Evolutionary conservation across 1,140 invertebrate species (phyloP), one percentile per base, ranked within the genome.

Genomic region (Stratiolaelaps scimitus): DNA sequence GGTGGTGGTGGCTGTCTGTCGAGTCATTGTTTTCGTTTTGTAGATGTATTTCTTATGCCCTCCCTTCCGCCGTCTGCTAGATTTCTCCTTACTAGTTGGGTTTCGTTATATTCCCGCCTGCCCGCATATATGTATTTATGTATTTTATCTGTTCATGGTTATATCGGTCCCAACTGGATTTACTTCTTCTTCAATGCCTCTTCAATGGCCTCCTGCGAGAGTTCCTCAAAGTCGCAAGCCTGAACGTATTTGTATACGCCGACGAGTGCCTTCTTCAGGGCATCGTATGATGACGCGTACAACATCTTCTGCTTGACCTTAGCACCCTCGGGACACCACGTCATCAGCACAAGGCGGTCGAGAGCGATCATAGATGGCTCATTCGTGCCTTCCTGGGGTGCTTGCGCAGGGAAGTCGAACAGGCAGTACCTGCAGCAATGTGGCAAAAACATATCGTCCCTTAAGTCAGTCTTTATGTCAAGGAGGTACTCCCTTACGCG

Each of bases 261-360:
- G 69, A 92, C 88, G 73, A 96, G 80, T 68, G 91, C 89, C 76
- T 92, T 92, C 80, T 93, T 94, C 72, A 96, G 80, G 71, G 91
- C 91, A 78, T 93, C 90, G 75, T 94, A 95, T 73, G 89, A 93
- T 81, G 88, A 87, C 64, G 92, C 93, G 80, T 96, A 96, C 82
- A 96, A 85, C 92, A 96, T 96, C 85, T 96, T 96, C 87, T 94
- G 93, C 83, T 94, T 95, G 67, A 95, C 88, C 78, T 90, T 92
- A 72, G 92, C 90, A 75, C 86, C 90, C 78, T 96, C 92, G 30
- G 92, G 93, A 82, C 90, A 94, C 78, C 78, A 93, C 73, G 87
- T 90, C 89, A 94, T 92, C 74, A 94, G 82, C 81, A 93, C 91
- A 66, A 94, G 79, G 77, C 93, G 69, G 66, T 72, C 71, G 15